Conservation (phyloP, 2,888 invertebrate species). For the Mechanitis mazaeus region DNA sequence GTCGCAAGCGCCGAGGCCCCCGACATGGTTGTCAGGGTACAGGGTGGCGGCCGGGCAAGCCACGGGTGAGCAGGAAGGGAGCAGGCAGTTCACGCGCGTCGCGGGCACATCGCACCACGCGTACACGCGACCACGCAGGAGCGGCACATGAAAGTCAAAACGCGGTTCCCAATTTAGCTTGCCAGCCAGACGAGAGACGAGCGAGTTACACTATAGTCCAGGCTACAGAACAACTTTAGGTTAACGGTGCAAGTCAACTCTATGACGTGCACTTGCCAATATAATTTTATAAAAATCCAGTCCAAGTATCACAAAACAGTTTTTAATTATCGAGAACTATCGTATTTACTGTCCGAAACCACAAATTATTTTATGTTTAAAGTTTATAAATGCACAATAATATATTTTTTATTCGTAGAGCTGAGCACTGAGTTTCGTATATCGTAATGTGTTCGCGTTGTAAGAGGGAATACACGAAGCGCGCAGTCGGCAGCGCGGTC, state of each 20-base stretch:
- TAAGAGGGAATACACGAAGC: constrained; percentile 54
- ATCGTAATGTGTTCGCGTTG: constrained; percentile 48
- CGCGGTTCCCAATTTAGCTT: constrained; percentile 73
- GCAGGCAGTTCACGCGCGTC: constrained; percentile 71
- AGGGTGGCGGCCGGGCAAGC: constrained; percentile 89
- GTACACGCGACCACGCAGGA: constrained; percentile 67
- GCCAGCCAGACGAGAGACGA: constrained; percentile 58
- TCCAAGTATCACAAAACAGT: constrained; percentile 33
- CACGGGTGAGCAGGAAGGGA: constrained; percentile 79
- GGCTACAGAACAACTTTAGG: constrained; percentile 28
- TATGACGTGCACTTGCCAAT: constrained; percentile 25
- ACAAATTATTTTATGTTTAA: constrained; percentile 14
- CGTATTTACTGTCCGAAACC: constrained; percentile 7
- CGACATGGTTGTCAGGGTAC: constrained; percentile 86
- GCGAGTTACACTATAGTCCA: constrained; percentile 34
- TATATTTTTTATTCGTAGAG: constrained; percentile 34
- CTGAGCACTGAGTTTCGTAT: constrained; percentile 56
- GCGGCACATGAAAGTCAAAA: constrained; percentile 75
- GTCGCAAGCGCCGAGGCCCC: constrained; percentile 80
- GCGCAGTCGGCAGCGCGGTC: constrained; percentile 70
- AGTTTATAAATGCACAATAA: constrained; percentile 22
- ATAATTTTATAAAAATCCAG: constrained; percentile 29
- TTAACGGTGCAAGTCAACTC: constrained; percentile 24
- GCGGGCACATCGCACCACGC: constrained; percentile 74
- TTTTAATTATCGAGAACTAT: constrained; percentile 7